Percentiles rank a stretch among this genome's conserved stretches.
These are phyloP conservation scores for Dermolepida albohirtum DNA, from an alignment of 2,888 invertebrate species.

Conservation along the genomic window DNA sequence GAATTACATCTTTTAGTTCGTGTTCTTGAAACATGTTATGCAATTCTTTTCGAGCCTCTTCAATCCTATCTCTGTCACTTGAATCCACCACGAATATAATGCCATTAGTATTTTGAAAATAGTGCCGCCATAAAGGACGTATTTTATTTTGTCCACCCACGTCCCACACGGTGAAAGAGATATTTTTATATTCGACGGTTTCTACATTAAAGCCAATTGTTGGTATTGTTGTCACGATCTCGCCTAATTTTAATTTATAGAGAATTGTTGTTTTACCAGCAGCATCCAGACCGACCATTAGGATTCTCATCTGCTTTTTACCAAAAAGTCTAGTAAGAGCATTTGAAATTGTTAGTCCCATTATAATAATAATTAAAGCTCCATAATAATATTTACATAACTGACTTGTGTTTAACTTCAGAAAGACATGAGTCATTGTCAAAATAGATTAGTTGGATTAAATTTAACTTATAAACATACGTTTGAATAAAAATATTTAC, in stretches of 20 bases:
- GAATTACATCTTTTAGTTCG: constrained; percentile 91
- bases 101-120: constrained; percentile 98
- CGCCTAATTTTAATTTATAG: constrained; percentile 96
- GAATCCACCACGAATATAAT: constrained; percentile 98
- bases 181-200: constrained; percentile 99
- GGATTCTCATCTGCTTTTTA: constrained; percentile 96
- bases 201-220: constrained; percentile 99
- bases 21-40: constrained; percentile 94
- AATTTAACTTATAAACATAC: no score
- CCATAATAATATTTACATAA: no score
- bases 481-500: no score
- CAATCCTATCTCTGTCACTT: constrained; percentile 94
- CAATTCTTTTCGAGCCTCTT: constrained; percentile 92
- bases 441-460: no score
- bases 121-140: constrained; percentile 97
- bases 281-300: constrained; percentile 98
- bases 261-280: constrained; percentile 98
- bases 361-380: constrained; percentile 58
- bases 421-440: no score
- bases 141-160: constrained; percentile 99
- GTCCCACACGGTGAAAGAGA: constrained; percentile 99
- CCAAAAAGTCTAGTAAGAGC: constrained; percentile 93
- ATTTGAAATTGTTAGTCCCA: constrained; percentile 96
- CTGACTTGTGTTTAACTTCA: no score
- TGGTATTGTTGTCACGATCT: constrained; percentile 98